Evolutionary conservation across 2,888 invertebrate species (phyloP).

Genomic region (Drosophila conformis): DNA sequence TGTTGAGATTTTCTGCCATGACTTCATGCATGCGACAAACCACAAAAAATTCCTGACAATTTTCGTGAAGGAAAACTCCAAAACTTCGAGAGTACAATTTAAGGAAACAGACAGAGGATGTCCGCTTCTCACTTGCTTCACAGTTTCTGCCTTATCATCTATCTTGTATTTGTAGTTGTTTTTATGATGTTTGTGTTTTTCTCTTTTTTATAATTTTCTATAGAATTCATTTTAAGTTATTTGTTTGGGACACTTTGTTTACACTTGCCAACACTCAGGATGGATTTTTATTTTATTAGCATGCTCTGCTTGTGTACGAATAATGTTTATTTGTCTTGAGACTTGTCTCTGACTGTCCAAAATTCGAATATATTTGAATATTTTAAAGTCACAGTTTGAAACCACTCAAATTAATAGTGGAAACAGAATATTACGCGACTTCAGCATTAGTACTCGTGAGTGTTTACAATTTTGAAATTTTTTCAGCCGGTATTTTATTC

Average conservation of each 20-base stretch:
- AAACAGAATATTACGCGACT: neutral
- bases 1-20: neutral
- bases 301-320: neutral
- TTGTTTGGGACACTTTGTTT: constrained; percentile 52
- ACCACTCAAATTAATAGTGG: neutral
- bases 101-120: neutral
- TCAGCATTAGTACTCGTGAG: neutral
- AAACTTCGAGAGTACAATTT: neutral
- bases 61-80: neutral
- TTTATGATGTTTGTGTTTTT: neutral
- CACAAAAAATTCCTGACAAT: neutral
- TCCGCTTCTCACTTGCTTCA: constrained; percentile 24
- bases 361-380: neutral
- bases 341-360: neutral
- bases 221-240: constrained; percentile 61
- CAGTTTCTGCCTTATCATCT: constrained; percentile 19
- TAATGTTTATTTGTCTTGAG: neutral
- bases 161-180: constrained; percentile 23
- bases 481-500: constrained; percentile 29
- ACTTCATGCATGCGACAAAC: neutral
- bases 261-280: constrained; percentile 10
- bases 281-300: constrained; percentile 25
- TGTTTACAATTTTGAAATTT: constrained; percentile 34
- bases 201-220: neutral
- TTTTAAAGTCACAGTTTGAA: neutral